Evolutionary conservation across 2,888 invertebrate genomes (phyloP).

Genomic region (Trissonchulus latispiculum): DNA sequence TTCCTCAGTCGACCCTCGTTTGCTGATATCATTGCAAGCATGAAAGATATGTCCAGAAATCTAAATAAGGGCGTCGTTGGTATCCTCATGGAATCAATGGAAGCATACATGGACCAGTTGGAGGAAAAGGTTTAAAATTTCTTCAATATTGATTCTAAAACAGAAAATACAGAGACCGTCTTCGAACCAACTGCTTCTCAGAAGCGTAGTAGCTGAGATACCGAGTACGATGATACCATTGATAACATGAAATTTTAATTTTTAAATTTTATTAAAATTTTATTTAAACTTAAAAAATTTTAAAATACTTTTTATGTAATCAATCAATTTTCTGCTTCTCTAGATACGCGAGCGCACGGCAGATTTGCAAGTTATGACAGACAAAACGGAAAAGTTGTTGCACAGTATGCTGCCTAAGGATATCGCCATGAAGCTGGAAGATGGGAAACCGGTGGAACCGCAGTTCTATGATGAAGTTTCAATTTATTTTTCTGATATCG

Average conservation of each 20-base stretch:
- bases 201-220: too few species aligned
- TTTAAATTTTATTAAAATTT: too few species aligned
- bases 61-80: neutral
- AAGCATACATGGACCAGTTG: neutral
- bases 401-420: constrained; percentile 5
- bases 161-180: too few species aligned
- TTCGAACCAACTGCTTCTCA: too few species aligned
- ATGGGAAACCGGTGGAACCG: neutral
- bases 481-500: constrained; percentile 10
- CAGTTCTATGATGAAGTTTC: neutral
- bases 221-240: too few species aligned
- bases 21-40: neutral
- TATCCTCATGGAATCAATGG: neutral
- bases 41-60: neutral
- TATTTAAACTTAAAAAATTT: too few species aligned
- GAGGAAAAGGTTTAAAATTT: neutral
- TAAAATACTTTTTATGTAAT: too few species aligned
- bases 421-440: neutral
- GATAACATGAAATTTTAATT: too few species aligned
- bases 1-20: neutral
- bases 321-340: too few species aligned
- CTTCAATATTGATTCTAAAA: too few species aligned
- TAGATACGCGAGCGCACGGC: neutral
- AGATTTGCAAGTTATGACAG: neutral
- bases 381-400: constrained; percentile 2